Evolutionary conservation across 2,113 vertebrate species (phyloP), one percentile per base, ranked within the genome.

Genomic region (Plectropomus leopardus): DNA sequence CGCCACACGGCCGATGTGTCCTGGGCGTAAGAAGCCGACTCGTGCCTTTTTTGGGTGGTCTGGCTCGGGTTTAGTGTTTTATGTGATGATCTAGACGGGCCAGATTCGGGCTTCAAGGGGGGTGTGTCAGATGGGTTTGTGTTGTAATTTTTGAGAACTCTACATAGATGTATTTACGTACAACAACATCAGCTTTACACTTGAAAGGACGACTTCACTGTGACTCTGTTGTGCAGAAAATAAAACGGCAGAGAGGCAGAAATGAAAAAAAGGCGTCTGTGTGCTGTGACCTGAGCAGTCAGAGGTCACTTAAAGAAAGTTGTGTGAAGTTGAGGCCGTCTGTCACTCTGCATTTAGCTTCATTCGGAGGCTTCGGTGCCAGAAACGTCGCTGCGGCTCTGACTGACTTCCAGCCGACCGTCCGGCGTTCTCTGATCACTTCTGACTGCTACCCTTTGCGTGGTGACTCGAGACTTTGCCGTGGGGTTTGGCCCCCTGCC

Each of bases 381-480:
- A 74, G 85, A 78, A 64, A 76, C 47, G 32, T 80, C 14, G 48
- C 76, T 66, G 76, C 72, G 0, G 59, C 61, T 86, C 86, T 86
- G 85, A 86, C 82, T 48, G 77, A 78, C 84, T 86, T 86, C 87
- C 65, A 84, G 76, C 80, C 65, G 61, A 58, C 87, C 34, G 82
- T 92, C 88, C 86, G 74, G 61, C 82, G 57, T 83, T 78, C 61
- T 40, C 84, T 94, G 94, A 95, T 95, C 66, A 9, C 36, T 92
- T 93, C 78, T 94, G 94, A 94, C 94, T 93, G 91, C 84, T 92
- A 90, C 87, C 92, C 92, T 93, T 93, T 92, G 83, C 82, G 53
- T 89, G 82, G 80, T 83, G 87, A 91, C 87, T 85, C 67, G 72
- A 58, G 86, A 89, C 79, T 72, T 54, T 65, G 85, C 78, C 86